Base-by-base conservation (phyloP, 2,797 vertebrate species). In the Streptopelia turtur region DNA sequence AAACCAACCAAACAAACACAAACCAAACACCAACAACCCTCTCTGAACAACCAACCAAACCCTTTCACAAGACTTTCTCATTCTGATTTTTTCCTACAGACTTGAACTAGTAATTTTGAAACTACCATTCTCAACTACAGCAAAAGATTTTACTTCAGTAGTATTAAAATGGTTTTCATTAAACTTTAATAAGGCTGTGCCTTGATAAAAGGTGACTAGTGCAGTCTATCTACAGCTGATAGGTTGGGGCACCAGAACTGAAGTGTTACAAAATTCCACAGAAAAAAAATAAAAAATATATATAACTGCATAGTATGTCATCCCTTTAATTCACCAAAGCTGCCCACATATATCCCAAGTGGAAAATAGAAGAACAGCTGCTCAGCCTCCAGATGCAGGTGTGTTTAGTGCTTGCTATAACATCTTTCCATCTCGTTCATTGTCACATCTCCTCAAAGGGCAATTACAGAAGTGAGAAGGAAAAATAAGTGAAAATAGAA, bases 291-390 rank as follows among this genome's bases (percentile, higher is more conserved):
- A 65, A 39, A 53, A 53, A 37, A 37, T 4, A 16, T 5, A 50
- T 14, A 50, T 6, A 25, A 2, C 85, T 92, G 87, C 82, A 93
- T 68, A 61, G 85, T 70, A 81, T 22, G 17, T 75, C 63, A 95
- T 88, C 83, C 79, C 55, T 93, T 95, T 90, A 91, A 93, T 87
- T 96, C 59, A 88, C 52, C 21, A 61, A 79, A 90, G 60, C 50
- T 72, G 80, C 68, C 55, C 25, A 8, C 7, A 39, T 59, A 59
- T 74, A 66, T 68, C 45, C 80, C 45, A 93, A 27, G 55, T 79
- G 68, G 87, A 94, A 91, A 77, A 87, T 1, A 79, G 53, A 68
- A 93, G 63, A 94, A 84, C 24, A 90, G 63, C 70, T 92, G 56
- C 66, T 93, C 87, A 89, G 72, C 25, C 45, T 88, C 93, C 43